phyloP scores from a whole-genome alignment of 2,113 vertebrate genomes.

The Morone saxatilis region DNA sequence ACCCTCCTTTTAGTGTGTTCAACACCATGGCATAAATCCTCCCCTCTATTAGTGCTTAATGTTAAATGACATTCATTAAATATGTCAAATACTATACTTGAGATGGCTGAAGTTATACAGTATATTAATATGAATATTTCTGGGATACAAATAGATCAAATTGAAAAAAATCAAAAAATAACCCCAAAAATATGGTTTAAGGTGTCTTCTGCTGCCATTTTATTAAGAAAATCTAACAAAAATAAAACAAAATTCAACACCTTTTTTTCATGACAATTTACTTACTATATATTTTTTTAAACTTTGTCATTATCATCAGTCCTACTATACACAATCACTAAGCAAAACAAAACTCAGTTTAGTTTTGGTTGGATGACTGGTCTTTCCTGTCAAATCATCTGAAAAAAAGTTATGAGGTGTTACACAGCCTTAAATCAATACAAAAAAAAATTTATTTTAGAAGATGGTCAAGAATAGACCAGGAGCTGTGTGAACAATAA shows the following conservation, averaged over 20 bases:
- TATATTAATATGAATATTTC: not conserved
- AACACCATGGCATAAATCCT: not conserved
- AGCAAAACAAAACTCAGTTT: not conserved
- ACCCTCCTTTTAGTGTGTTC: conserved; percentile 8
- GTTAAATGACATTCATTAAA: not conserved
- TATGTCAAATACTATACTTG: not conserved
- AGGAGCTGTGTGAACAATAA: conserved; percentile 11
- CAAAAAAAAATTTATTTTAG: not conserved
- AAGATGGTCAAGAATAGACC: conserved; percentile 1
- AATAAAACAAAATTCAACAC: not conserved
- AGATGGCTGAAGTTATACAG: not conserved
- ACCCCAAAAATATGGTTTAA: not conserved
- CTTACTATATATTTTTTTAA: not conserved
- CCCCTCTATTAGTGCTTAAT: not conserved
- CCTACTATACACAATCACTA: not conserved
- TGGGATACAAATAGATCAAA: not conserved
- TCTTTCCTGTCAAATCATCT: too few species aligned
- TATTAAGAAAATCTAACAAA: not conserved
- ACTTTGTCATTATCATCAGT: too few species aligned
- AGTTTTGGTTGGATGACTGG: not conserved
- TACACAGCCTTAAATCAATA: not conserved
- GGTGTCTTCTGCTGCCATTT: not conserved
- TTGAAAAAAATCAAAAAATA: not conserved
- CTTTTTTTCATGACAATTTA: not conserved
- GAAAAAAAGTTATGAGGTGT: too few species aligned